These are phyloP conservation scores for Lepidotrigona ventralis DNA, from an alignment of 1,140 invertebrate genomes.

Conservation along the genomic window DNA sequence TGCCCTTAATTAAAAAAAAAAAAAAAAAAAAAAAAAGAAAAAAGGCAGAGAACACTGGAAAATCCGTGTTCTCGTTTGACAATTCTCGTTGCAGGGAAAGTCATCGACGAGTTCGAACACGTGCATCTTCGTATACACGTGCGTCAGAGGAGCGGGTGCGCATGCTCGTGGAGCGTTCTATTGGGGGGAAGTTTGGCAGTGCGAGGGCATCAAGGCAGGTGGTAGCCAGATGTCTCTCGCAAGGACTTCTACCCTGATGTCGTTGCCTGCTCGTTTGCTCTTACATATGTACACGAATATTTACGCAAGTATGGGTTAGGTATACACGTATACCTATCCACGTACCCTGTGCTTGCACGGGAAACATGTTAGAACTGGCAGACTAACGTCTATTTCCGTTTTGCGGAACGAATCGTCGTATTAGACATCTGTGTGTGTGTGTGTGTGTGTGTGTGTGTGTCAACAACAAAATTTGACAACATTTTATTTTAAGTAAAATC, in stretches of 20 bases:
- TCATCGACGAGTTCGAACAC: slow-evolving; percentile 15
- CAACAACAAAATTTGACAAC: not conserved
- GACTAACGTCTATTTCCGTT: slow-evolving; percentile 1
- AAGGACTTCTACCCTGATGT: slow-evolving; percentile 73
- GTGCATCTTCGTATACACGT: slow-evolving; percentile 38
- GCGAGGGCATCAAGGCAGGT: slow-evolving; percentile 78
- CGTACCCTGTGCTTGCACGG: slow-evolving; percentile 15
- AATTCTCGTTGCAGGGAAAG: not conserved
- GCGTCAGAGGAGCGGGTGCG: slow-evolving; percentile 63
- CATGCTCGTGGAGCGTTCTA: slow-evolving; percentile 60
- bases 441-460: not conserved
- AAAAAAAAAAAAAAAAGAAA: not conserved
- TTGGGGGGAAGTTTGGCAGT: slow-evolving; percentile 66
- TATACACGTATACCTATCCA: slow-evolving; percentile 13
- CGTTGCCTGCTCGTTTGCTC: slow-evolving; percentile 51
- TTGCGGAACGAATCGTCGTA: slow-evolving; percentile 1
- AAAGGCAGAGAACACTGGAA: not conserved
- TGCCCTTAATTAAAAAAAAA: too few species aligned
- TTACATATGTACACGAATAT: not conserved
- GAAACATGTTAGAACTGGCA: slow-evolving; percentile 26
- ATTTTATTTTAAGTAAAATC: not conserved
- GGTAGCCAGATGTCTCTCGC: slow-evolving; percentile 78
- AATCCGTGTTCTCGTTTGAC: not conserved
- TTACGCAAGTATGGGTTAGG: not conserved
- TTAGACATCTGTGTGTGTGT: too few species aligned